These are phyloP conservation scores for Steinernema scapterisci DNA, from an alignment of 2,888 invertebrate genomes.

Conservation along the genomic window DNA sequence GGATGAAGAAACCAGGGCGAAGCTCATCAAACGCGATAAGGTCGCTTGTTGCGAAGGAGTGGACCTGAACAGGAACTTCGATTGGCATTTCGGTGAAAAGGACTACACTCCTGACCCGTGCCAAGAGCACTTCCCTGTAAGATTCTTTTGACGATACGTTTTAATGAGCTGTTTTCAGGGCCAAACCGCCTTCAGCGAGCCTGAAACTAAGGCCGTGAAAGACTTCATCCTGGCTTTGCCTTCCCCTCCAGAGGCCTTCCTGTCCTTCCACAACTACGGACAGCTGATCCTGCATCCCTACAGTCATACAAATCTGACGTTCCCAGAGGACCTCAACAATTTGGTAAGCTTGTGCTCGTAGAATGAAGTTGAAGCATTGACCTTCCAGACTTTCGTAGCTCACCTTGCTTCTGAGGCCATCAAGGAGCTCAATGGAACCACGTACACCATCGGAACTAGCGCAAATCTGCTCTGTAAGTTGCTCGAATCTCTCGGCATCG, in stretches of 20 bases:
- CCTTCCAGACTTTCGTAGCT: conserved; percentile 57
- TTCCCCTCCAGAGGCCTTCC: conserved; percentile 59
- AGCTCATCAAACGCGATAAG: too few species aligned
- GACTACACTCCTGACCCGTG: conserved; percentile 66
- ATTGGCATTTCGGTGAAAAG: conserved; percentile 67
- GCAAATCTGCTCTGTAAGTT: conserved; percentile 44
- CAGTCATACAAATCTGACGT: conserved; percentile 61
- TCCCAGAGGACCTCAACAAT: conserved; percentile 52
- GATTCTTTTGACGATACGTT: not conserved
- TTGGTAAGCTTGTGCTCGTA: not conserved
- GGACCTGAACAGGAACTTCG: conserved; percentile 67
- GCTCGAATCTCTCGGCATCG: not conserved
- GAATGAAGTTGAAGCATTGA: too few species aligned
- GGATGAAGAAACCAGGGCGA: too few species aligned
- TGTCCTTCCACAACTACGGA: conserved; percentile 66
- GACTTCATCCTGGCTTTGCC: conserved; percentile 59
- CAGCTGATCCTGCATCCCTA: conserved; percentile 64
- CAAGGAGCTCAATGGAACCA: conserved; percentile 61
- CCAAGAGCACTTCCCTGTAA: conserved; percentile 64
- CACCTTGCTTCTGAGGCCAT: conserved; percentile 60
- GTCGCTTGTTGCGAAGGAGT: conserved; percentile 67
- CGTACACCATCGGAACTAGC: conserved; percentile 66
- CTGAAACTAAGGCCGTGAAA: conserved; percentile 64
- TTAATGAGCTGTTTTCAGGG: conserved; percentile 49
- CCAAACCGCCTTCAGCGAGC: conserved; percentile 65